Percentiles rank a stretch among this genome's conserved stretches.
phyloP scores from a whole-genome alignment of 2,797 vertebrate species.

The Coilia nasus region DNA sequence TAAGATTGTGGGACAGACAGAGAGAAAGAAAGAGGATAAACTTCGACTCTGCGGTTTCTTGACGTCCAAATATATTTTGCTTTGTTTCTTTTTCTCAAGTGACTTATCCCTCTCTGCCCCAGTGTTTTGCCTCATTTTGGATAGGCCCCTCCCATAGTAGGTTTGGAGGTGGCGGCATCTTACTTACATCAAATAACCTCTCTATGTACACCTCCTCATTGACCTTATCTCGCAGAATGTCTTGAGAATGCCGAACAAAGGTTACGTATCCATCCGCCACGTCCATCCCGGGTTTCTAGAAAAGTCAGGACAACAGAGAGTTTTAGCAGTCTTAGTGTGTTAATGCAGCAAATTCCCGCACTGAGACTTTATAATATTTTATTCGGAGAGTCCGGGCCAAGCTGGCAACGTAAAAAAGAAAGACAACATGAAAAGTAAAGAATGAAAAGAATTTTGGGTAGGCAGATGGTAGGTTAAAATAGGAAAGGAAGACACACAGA shows the following conservation, averaged over 20 bases:
- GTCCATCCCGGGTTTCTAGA: conserved; percentile 98
- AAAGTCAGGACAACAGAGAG: conserved; percentile 41
- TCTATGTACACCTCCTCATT: conserved; percentile 99
- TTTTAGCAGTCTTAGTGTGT: background rate
- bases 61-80: conserved; percentile 64
- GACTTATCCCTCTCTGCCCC: conserved; percentile 98
- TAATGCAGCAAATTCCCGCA: background rate
- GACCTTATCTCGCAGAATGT: conserved; percentile 99
- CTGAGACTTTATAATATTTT: conserved; percentile 15
- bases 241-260: conserved; percentile 99
- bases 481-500: background rate
- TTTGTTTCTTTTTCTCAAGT: conserved; percentile 88
- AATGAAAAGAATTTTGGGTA: conserved; percentile 28
- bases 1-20: conserved; percentile 50
- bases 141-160: conserved; percentile 88
- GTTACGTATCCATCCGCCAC: conserved; percentile 99
- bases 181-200: conserved; percentile 99
- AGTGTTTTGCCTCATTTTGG: conserved; percentile 99
- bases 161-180: conserved; percentile 92
- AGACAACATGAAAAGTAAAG: conserved; percentile 34
- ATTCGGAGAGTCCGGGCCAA: conserved; percentile 22
- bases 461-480: conserved; percentile 28
- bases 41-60: conserved; percentile 42
- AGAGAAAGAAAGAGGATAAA: conserved; percentile 43
- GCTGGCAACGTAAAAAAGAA: conserved; percentile 14